These are phyloP conservation scores for Umimayanthus chanpuru DNA, from an alignment of 92 coral and sea anemone genomes.

Conservation along the genomic window DNA sequence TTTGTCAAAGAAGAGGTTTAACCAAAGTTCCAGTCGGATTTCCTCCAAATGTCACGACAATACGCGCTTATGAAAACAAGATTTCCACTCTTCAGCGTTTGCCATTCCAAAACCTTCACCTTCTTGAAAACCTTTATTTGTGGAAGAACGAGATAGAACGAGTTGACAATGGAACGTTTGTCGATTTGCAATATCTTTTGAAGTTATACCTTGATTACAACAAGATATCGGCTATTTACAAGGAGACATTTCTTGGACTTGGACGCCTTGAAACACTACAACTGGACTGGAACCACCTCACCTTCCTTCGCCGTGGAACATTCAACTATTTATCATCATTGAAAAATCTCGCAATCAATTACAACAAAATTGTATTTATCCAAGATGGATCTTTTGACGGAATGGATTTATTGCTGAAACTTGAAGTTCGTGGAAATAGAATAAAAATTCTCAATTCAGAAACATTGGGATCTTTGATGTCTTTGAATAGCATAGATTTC, in stretches of 20 bases:
- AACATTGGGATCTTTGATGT: constrained; percentile 24
- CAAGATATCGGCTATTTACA: background rate
- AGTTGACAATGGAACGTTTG: constrained; percentile 65
- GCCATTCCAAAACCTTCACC: constrained; percentile 10
- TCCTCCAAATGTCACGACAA: constrained; percentile 4
- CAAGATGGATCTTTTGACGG: constrained; percentile 57
- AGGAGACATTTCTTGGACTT: constrained; percentile 39
- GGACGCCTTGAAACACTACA: constrained; percentile 32
- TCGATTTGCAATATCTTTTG: constrained; percentile 13
- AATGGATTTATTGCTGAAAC: constrained; percentile 6
- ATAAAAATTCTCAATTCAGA: background rate
- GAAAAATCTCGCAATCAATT: constrained; percentile 36
- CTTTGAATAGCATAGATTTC: constrained; percentile 12
- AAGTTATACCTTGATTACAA: background rate
- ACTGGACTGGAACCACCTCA: constrained; percentile 53
- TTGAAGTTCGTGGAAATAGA: background rate
- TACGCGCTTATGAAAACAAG: constrained; percentile 12
- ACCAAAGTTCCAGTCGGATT: constrained; percentile 11
- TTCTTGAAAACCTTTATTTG: constrained; percentile 52
- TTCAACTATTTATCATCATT: constrained; percentile 61
- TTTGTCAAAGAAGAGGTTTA: background rate
- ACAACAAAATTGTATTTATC: constrained; percentile 59
- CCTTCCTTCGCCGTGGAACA: constrained; percentile 41
- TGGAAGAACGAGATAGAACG: constrained; percentile 45
- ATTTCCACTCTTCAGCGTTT: constrained; percentile 17